Percentiles rank a stretch among this genome's conserved stretches.
Conservation (phyloP, 1,140 invertebrate species). For the Globodera ellingtonae region DNA sequence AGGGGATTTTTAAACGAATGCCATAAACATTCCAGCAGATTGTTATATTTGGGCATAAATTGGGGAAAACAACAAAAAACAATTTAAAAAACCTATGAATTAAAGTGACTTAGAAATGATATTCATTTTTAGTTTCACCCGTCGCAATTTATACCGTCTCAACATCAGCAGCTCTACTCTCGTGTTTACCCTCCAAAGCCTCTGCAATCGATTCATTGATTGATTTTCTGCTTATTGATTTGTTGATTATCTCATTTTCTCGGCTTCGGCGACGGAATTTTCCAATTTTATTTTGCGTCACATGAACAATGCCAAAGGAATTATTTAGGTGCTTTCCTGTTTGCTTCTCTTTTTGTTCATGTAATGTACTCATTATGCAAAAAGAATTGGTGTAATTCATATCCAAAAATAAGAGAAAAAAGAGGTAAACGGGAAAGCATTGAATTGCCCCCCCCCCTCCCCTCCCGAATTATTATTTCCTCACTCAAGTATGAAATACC, state of each 20-base stretch:
- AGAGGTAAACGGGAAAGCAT: no score
- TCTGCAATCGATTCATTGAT: neutral
- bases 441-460: no score
- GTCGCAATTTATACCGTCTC: neutral
- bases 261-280: neutral
- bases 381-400: no score
- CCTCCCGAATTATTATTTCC: no score
- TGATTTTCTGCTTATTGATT: conserved; percentile 1
- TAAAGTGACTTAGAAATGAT: neutral
- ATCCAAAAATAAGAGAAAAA: no score
- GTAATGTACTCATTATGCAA: no score
- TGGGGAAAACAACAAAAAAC: no score
- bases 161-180: neutral
- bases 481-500: neutral
- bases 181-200: neutral
- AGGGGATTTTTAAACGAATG: no score
- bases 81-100: no score
- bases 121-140: neutral
- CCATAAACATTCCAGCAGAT: no score
- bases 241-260: neutral
- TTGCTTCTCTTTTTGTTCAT: neutral
- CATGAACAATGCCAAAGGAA: neutral
- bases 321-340: neutral
- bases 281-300: neutral
- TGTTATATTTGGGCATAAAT: no score